These are phyloP conservation scores for Nebria ingens DNA, from an alignment of 1,140 invertebrate species.

Conservation along the genomic window DNA sequence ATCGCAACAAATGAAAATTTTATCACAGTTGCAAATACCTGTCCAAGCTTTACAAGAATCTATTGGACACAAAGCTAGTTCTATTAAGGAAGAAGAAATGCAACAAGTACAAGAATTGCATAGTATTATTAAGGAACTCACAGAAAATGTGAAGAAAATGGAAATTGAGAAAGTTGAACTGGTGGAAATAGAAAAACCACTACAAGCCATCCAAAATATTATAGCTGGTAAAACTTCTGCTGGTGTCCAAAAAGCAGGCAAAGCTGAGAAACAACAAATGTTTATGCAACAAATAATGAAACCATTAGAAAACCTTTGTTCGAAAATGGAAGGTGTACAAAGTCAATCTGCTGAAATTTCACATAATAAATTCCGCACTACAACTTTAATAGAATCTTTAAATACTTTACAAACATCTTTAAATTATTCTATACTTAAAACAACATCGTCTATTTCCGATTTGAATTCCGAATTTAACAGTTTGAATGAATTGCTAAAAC, in stretches of 20 bases:
- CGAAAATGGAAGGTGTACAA: not conserved
- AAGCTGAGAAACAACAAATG: slow-evolving; percentile 20
- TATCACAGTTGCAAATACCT: slow-evolving; percentile 23
- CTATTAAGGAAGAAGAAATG: slow-evolving; percentile 17
- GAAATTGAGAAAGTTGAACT: slow-evolving; percentile 14
- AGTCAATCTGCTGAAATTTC: not conserved
- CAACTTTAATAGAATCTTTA: not conserved
- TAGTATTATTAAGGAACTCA: slow-evolving; percentile 18
- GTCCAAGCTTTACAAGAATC: slow-evolving; percentile 20
- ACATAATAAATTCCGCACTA: slow-evolving; percentile 1
- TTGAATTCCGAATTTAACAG: not conserved
- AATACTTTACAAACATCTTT: not conserved
- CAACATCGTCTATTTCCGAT: not conserved
- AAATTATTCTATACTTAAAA: not conserved
- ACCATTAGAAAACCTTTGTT: slow-evolving; percentile 23
- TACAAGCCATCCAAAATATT: slow-evolving; percentile 20
- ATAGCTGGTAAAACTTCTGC: no score
- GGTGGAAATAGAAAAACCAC: slow-evolving; percentile 20
- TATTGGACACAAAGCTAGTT: slow-evolving; percentile 11
- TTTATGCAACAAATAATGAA: slow-evolving; percentile 24
- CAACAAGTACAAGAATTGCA: slow-evolving; percentile 19
- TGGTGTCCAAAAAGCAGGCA: slow-evolving; percentile 14
- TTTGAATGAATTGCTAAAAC: not conserved
- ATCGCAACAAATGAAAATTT: slow-evolving; percentile 14
- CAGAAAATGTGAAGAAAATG: slow-evolving; percentile 10